Evolutionary conservation across 2,113 vertebrate species (phyloP).

Genomic region (Mohoua ochrocephala): DNA sequence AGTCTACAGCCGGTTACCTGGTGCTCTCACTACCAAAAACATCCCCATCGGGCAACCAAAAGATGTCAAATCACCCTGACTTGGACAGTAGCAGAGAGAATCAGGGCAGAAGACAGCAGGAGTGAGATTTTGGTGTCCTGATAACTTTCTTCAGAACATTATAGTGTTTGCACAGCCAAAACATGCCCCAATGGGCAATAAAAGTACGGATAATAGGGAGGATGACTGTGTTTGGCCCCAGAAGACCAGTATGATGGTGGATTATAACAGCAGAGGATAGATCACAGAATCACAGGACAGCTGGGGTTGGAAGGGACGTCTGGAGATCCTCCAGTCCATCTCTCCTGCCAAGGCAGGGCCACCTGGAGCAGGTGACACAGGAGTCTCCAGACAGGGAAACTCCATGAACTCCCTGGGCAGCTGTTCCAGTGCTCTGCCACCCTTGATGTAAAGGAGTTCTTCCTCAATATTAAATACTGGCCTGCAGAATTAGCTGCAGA

Average conservation of each 20-base stretch:
- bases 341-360: not conserved
- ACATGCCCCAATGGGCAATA: rapidly evolving
- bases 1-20: not conserved
- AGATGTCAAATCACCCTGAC: not conserved
- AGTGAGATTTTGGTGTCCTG: not conserved
- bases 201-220: not conserved
- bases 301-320: rapidly evolving
- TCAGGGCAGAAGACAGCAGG: not conserved
- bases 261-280: not conserved
- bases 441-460: not conserved
- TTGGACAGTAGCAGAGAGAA: not conserved
- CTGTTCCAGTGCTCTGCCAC: not conserved
- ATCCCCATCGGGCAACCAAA: not conserved
- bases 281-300: not conserved
- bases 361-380: not conserved
- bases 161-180: not conserved
- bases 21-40: not conserved
- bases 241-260: not conserved
- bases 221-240: not conserved
- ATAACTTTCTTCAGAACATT: not conserved
- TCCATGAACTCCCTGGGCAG: too few species aligned
- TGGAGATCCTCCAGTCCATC: not conserved
- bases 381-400: not conserved
- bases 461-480: not conserved
- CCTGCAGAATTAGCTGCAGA: not conserved